Evolutionary conservation across 2,888 invertebrate genomes (phyloP).

Genomic region (Xanthostigma xanthostigma): DNA sequence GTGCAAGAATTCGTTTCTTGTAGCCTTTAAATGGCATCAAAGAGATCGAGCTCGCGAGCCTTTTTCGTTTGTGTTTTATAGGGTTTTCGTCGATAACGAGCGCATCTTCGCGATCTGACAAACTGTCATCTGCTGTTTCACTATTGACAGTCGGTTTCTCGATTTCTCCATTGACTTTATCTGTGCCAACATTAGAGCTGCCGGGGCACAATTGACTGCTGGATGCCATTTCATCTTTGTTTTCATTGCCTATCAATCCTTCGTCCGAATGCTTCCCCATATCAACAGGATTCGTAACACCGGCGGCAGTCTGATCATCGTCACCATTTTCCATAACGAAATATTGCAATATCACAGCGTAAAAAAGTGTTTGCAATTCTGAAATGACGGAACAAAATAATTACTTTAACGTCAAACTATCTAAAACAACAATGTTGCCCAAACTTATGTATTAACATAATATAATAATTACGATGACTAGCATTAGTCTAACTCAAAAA

Average conservation of each 20-base stretch:
- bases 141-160: slow-evolving; percentile 7
- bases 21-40: slow-evolving; percentile 7
- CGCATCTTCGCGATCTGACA: slow-evolving; percentile 28
- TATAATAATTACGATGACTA: not conserved
- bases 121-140: slow-evolving; percentile 20
- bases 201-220: too few relatives aligned
- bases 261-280: slow-evolving; percentile 25
- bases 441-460: too few relatives aligned
- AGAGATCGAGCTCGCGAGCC: slow-evolving; percentile 6
- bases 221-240: too few relatives aligned
- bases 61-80: slow-evolving; percentile 12
- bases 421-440: too few relatives aligned
- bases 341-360: slow-evolving; percentile 8
- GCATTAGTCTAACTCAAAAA: too few relatives aligned
- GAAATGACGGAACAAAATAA: too few relatives aligned
- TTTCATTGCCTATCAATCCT: slow-evolving; percentile 11
- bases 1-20: slow-evolving; percentile 9
- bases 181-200: not conserved
- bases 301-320: slow-evolving; percentile 15
- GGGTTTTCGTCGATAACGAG: slow-evolving; percentile 26
- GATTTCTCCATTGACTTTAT: slow-evolving; percentile 23
- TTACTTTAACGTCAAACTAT: too few relatives aligned
- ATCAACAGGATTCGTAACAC: slow-evolving; percentile 12
- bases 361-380: too few relatives aligned
- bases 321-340: slow-evolving; percentile 30